Base-by-base conservation (phyloP, 2,888 invertebrate genomes). In the Phrixothrix hirtus region DNA sequence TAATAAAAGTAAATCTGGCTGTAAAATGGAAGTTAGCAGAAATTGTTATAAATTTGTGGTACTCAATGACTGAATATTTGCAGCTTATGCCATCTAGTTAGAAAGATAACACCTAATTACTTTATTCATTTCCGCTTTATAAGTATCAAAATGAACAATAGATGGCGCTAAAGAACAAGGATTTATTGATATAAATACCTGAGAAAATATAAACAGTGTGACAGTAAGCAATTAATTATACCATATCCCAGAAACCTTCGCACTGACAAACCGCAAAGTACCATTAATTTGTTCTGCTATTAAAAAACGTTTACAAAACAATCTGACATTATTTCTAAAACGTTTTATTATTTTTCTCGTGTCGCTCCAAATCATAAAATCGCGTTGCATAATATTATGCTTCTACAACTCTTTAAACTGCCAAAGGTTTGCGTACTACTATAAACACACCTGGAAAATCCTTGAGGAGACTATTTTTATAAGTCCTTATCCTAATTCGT, bases 401-500 rank as follows among this genome's bases (percentile, higher is more conserved):
- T n/a, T n/a, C 34, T 7, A 2, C 15, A 17, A 10, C 17, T 9
- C 4, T 9, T 21, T 25, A 36, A 17, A 16, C 12, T 36, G 27
- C 26, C 16, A n/a, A 15, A 36, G 27, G 30, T 29, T 37, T 12
- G 7, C 32, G 17, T 32, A 35, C 36, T 11, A 31, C 39, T 39
- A 43, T 48, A 55, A 49, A 55, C 45, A 49, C 55, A 55, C 55
- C 55, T 55, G 50, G 50, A 50, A 45, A 50, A 42, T 15, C 55
- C 55, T 55, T 55, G 49, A 34, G 13, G 47, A 25, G 11, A 30
- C 55, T 63, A 63, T 60, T 61, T 61, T 50, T 60, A 59, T 31
- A 43, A 55, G 59, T 63, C 61, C 61, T 59, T 61, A 59, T 61
- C 58, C 63, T 48, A 61, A 57, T 60, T 63, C 59, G 11, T 16